Conservation (phyloP, 2,888 invertebrate species). For the Noctua janthina region DNA sequence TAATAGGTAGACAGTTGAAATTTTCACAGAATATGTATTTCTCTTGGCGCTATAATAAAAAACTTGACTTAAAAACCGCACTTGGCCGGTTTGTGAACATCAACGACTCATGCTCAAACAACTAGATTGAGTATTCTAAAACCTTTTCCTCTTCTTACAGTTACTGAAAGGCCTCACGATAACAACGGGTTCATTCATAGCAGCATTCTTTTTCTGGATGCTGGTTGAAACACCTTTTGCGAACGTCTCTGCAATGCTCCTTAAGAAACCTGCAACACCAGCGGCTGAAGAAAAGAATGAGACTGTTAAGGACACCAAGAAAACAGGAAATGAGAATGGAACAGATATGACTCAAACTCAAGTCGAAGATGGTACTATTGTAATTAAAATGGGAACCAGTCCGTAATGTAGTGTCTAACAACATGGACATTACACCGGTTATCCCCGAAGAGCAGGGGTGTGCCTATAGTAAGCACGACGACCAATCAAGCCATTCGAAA, state of each 20-base stretch:
- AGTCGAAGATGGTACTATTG: conserved; percentile 5
- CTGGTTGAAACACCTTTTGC: conserved; percentile 35
- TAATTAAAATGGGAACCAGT: conserved; percentile 15
- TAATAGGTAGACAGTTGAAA: no score
- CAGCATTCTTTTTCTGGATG: conserved; percentile 28
- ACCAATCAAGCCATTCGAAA: background rate
- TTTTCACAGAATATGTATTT: no score
- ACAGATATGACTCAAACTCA: conserved; percentile 1
- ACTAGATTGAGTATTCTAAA: background rate
- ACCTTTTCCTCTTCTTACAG: conserved; percentile 10
- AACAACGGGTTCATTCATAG: background rate
- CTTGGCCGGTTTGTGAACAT: no score
- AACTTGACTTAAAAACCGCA: no score
- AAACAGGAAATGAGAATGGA: conserved; percentile 1
- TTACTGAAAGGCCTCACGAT: fast-evolving
- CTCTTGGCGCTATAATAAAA: no score
- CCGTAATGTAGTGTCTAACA: background rate
- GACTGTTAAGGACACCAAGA: background rate
- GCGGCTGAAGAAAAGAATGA: background rate
- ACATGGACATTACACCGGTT: no score
- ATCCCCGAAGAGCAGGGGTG: background rate
- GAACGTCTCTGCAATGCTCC: background rate
- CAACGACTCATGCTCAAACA: no score
- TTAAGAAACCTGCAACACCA: background rate
- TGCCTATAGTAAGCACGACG: background rate